phyloP scores from a whole-genome alignment of 2,888 invertebrate genomes.

The Lacanobia wlatinum region DNA sequence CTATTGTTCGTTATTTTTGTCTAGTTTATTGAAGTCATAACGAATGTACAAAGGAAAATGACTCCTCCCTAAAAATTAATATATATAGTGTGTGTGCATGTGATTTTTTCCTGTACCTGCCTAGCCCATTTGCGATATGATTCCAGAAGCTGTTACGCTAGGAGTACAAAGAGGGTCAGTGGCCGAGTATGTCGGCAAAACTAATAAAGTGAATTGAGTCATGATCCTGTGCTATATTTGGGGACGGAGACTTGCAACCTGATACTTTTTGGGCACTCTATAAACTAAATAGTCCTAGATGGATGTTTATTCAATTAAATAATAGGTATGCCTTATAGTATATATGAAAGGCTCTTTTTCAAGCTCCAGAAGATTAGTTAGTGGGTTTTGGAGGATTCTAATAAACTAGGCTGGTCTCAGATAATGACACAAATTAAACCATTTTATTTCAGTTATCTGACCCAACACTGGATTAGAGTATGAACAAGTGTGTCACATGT shows the following conservation, averaged over 20 bases:
- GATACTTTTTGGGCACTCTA: slow-evolving; percentile 8
- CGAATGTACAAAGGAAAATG: slow-evolving; percentile 1
- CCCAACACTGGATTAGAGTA: not conserved
- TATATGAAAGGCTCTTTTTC: not conserved
- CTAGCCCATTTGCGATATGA: slow-evolving; percentile 6
- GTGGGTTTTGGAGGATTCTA: not conserved
- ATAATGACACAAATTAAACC: not conserved
- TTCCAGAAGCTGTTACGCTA: slow-evolving; percentile 28
- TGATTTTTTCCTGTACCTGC: slow-evolving; percentile 7
- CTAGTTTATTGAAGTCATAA: slow-evolving; percentile 5
- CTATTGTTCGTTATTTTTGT: slow-evolving; percentile 28
- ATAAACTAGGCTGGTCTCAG: not conserved
- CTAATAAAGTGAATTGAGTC: slow-evolving; percentile 52
- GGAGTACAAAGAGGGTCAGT: slow-evolving; percentile 40
- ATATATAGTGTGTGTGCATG: not conserved
- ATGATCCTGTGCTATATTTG: slow-evolving; percentile 43
- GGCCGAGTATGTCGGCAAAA: slow-evolving; percentile 30
- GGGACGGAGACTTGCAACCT: slow-evolving; percentile 24
- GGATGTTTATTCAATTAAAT: not conserved
- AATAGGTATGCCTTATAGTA: not conserved
- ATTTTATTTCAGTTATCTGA: not conserved
- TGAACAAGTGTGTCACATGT: not conserved
- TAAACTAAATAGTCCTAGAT: not conserved
- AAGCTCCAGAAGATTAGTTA: not conserved
- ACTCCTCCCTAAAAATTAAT: not conserved